A percentile compares a stretch with the other conserved stretches of the same genome.
These are phyloP conservation scores for Callocephalon fimbriatum DNA, from an alignment of 2,113 vertebrate species.

Conservation along the genomic window DNA sequence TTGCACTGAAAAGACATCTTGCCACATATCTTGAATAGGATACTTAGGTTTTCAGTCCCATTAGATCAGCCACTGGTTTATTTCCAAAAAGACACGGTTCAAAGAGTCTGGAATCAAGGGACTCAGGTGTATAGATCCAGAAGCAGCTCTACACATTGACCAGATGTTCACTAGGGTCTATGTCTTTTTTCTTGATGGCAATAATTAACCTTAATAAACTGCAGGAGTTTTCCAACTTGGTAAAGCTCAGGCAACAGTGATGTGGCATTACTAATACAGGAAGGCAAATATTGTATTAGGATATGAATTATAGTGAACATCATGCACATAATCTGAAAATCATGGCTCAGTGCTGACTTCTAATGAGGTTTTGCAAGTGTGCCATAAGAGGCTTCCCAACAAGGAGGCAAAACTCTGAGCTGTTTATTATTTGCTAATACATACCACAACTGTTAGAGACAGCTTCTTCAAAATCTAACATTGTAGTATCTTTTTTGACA, in stretches of 20 bases:
- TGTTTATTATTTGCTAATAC: slow-evolving; percentile 1
- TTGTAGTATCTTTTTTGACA: not conserved
- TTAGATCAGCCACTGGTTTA: not conserved
- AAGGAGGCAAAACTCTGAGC: slow-evolving; percentile 8
- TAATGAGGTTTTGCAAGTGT: slow-evolving; percentile 33
- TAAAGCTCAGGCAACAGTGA: not conserved
- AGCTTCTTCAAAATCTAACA: slow-evolving; percentile 14
- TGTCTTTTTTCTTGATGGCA: not conserved
- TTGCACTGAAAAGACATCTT: not conserved
- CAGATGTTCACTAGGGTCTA: not conserved
- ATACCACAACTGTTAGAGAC: not conserved
- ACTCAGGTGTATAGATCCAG: not conserved
- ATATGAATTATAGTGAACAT: not conserved
- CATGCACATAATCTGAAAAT: not conserved
- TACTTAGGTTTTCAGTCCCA: not conserved
- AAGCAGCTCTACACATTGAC: not conserved
- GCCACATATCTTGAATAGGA: not conserved
- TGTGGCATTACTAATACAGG: not conserved
- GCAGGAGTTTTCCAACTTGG: not conserved
- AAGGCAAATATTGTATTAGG: not conserved
- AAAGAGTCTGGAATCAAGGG: not conserved
- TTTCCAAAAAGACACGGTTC: not conserved
- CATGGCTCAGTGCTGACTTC: not conserved
- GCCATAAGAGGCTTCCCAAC: slow-evolving; percentile 7
- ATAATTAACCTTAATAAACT: not conserved